Conservation (phyloP, 2,113 vertebrate genomes). For the Ammodytes dubius region DNA sequence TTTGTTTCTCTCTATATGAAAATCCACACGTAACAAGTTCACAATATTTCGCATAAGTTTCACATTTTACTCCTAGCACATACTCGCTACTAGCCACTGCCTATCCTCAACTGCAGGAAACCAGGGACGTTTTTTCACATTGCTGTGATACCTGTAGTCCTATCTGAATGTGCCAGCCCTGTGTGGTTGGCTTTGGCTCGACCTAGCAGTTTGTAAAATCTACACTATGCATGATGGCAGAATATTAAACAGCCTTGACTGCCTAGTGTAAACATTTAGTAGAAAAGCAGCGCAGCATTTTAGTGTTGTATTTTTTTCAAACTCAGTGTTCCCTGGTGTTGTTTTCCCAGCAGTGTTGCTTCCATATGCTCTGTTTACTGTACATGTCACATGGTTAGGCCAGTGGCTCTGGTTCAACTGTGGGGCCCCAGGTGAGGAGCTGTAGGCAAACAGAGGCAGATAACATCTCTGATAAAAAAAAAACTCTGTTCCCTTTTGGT, state of each 20-base stretch:
- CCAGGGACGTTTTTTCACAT: not conserved
- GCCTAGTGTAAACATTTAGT: not conserved
- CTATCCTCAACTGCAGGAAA: not conserved
- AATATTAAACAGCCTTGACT: not conserved
- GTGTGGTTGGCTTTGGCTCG: constrained; percentile 1
- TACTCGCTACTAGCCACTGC: not conserved
- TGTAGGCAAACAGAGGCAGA: constrained; percentile 67
- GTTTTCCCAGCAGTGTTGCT: constrained; percentile 33
- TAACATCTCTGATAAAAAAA: constrained; percentile 61
- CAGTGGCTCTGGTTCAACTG: constrained; percentile 51
- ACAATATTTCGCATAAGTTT: not conserved
- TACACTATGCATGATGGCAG: constrained; percentile 7
- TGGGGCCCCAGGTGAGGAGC: constrained; percentile 66
- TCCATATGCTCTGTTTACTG: constrained; percentile 72
- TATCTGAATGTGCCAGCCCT: not conserved
- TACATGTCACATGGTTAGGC: constrained; percentile 68
- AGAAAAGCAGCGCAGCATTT: not conserved
- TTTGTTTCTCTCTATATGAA: not conserved
- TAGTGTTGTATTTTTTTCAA: constrained; percentile 6
- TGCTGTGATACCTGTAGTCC: not conserved
- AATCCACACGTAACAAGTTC: not conserved
- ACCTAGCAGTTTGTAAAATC: not conserved
- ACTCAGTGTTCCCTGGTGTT: constrained; percentile 31
- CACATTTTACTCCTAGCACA: not conserved
- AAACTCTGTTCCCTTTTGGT: constrained; percentile 25